Conservation (phyloP, 37 sponge, comb jelly and placozoan genomes). For the Axinella damicornis region DNA sequence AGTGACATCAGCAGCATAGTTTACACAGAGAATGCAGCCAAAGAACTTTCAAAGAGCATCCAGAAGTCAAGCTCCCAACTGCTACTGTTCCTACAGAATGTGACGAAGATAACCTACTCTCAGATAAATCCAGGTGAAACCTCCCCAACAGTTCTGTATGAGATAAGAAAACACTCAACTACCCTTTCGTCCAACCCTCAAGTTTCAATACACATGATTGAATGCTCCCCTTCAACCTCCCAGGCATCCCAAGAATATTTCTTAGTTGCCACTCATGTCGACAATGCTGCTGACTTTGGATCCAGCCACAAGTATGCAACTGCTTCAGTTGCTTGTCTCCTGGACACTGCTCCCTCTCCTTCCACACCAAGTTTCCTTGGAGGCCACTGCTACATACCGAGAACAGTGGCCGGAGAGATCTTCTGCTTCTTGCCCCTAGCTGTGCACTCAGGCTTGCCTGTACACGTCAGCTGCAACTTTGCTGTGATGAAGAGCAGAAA, state of each 20-base stretch:
- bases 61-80: constrained; percentile 21
- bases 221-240: no score
- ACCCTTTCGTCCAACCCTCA: no score
- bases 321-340: constrained; percentile 32
- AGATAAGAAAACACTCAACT: no score
- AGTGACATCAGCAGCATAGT: constrained; percentile 46
- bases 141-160: neutral
- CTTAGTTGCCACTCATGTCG: no score
- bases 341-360: neutral
- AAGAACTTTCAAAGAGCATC: constrained; percentile 14
- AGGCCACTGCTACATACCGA: neutral
- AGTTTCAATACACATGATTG: no score
- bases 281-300: neutral
- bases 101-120: constrained; percentile 33
- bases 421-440: constrained; percentile 61
- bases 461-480: constrained; percentile 61
- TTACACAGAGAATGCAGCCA: constrained; percentile 1
- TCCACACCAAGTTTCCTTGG: no score
- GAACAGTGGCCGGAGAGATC: constrained; percentile 24
- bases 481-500: constrained; percentile 53
- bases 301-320: neutral
- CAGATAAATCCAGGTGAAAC: constrained; percentile 2
- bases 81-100: constrained; percentile 37
- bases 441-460: constrained; percentile 51
- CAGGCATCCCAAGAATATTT: neutral